Percentiles rank a stretch among this genome's conserved stretches.
phyloP scores from a whole-genome alignment of 2,888 invertebrate genomes.

The Meandrusa payeni region DNA sequence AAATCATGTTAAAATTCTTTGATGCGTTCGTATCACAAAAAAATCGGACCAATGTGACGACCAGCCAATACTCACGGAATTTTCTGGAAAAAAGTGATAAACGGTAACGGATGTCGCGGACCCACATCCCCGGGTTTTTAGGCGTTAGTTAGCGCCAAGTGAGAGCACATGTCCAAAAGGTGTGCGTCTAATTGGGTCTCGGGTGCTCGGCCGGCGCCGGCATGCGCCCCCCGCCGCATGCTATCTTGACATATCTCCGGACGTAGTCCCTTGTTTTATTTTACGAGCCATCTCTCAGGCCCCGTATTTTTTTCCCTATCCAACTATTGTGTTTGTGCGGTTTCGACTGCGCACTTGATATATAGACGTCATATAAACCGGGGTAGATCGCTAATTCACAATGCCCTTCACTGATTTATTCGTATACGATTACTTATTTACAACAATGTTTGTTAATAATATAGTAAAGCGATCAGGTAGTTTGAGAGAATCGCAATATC shows the following conservation, averaged over 20 bases:
- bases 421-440: slow-evolving; percentile 34
- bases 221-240: slow-evolving; percentile 63
- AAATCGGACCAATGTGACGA: slow-evolving; percentile 12
- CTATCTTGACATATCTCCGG: slow-evolving; percentile 80
- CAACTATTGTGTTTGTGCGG: slow-evolving; percentile 65
- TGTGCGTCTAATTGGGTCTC: slow-evolving; percentile 79
- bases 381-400: slow-evolving; percentile 53
- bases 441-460: slow-evolving; percentile 28
- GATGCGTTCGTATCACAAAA: slow-evolving; percentile 1
- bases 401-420: slow-evolving; percentile 40
- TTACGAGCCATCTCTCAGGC: slow-evolving; percentile 75
- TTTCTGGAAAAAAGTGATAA: slow-evolving; percentile 54
- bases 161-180: slow-evolving; percentile 78
- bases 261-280: slow-evolving; percentile 76
- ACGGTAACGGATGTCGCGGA: slow-evolving; percentile 65
- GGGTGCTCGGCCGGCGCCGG: slow-evolving; percentile 51
- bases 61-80: slow-evolving; percentile 7
- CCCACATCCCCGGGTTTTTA: slow-evolving; percentile 59
- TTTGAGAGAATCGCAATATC: too few relatives aligned
- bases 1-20: too few relatives aligned
- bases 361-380: slow-evolving; percentile 59
- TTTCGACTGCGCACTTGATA: slow-evolving; percentile 62
- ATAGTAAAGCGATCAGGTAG: too few relatives aligned
- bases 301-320: slow-evolving; percentile 49
- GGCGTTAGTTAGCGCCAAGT: slow-evolving; percentile 66